Evolutionary conservation across 2,888 invertebrate species (phyloP).

Genomic region (Agriopis marginaria): DNA sequence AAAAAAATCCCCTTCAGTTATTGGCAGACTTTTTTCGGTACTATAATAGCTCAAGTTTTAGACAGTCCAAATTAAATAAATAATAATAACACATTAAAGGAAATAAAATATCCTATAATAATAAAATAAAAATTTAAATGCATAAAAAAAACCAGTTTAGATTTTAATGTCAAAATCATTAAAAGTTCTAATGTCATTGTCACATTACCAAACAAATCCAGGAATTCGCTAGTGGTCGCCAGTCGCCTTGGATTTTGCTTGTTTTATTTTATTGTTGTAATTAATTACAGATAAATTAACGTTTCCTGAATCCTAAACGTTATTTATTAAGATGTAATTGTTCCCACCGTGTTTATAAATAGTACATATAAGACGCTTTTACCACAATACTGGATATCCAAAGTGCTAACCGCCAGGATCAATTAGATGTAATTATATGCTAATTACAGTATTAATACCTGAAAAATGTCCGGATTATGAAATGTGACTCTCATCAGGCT

Average conservation of each 20-base stretch:
- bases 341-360: background rate
- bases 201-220: background rate
- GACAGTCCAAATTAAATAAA: no score
- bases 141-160: background rate
- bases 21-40: no score
- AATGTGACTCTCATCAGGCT: slow-evolving; percentile 2
- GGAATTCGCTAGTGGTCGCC: background rate
- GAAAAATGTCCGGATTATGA: slow-evolving; percentile 42
- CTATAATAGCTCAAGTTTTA: no score
- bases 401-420: slow-evolving; percentile 27
- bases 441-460: slow-evolving; percentile 49
- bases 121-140: no score
- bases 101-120: no score
- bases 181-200: slow-evolving; percentile 1
- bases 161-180: background rate
- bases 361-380: background rate
- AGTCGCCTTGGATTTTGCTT: background rate
- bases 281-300: background rate
- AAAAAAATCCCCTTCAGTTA: no score
- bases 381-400: background rate
- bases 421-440: slow-evolving; percentile 41
- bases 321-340: slow-evolving; percentile 8
- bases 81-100: no score
- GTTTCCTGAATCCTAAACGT: background rate
- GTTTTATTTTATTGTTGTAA: slow-evolving; percentile 1